Percentiles rank a stretch among this genome's conserved stretches.
Evolutionary conservation across 2,888 invertebrate species (phyloP).

Genomic region (Onthophagus sagittarius): DNA sequence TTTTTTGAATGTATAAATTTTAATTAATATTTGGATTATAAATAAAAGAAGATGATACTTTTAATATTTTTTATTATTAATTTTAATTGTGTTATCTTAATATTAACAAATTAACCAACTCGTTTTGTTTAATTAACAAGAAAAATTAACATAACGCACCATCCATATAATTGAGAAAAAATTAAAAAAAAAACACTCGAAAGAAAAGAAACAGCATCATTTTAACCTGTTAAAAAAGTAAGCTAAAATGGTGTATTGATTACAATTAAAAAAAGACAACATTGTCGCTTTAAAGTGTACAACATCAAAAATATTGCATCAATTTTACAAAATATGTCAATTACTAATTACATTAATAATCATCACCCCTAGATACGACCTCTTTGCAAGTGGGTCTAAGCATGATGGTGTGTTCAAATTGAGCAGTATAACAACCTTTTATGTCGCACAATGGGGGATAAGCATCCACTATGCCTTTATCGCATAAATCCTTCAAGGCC

Average conservation of each 20-base stretch:
- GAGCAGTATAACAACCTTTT: constrained; percentile 97
- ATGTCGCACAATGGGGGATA: constrained; percentile 98
- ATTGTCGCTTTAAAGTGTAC: not conserved
- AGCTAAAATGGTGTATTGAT: not conserved
- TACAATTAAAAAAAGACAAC: not conserved
- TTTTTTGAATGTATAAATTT: too few relatives aligned
- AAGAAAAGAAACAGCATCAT: not conserved
- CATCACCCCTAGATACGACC: constrained; percentile 92
- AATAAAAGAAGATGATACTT: too few relatives aligned
- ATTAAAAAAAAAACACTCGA: not conserved
- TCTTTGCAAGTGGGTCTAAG: constrained; percentile 98
- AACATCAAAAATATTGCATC: not conserved
- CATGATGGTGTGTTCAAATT: constrained; percentile 98
- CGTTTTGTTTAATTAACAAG: not conserved
- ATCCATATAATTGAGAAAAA: not conserved
- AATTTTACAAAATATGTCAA: not conserved
- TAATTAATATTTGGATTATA: too few relatives aligned
- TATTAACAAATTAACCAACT: not conserved
- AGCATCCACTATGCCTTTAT: constrained; percentile 95
- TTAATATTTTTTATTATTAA: too few relatives aligned
- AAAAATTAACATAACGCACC: not conserved
- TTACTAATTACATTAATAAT: constrained; percentile 28
- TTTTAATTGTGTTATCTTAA: too few relatives aligned
- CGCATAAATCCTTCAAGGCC: constrained; percentile 97
- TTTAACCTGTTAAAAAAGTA: not conserved